Evolutionary conservation across 2,797 vertebrate genomes (phyloP).

Genomic region (Labroides dimidiatus): DNA sequence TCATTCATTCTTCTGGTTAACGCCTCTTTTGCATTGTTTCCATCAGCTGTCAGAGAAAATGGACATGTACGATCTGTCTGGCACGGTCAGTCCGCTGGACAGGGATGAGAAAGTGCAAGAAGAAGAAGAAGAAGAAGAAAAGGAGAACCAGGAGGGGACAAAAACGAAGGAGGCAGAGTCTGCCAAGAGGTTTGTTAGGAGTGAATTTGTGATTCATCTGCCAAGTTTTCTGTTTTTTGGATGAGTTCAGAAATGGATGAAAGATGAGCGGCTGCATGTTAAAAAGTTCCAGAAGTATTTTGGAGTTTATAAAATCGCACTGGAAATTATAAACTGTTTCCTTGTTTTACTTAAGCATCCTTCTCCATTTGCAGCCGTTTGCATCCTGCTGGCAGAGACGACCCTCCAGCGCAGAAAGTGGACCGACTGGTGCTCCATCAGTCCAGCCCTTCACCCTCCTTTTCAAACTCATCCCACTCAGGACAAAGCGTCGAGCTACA

Average conservation of each 20-base stretch:
- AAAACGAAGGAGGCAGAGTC: slow-evolving; percentile 40
- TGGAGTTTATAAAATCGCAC: not conserved
- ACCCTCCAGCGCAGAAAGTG: slow-evolving; percentile 28
- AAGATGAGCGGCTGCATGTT: too few species aligned
- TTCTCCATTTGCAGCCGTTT: slow-evolving; percentile 27
- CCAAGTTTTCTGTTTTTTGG: too few species aligned
- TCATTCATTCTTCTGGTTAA: not conserved
- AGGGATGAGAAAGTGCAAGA: slow-evolving; percentile 42
- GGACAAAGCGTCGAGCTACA: slow-evolving; percentile 20
- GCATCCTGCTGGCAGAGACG: slow-evolving; percentile 17
- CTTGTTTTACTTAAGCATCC: not conserved
- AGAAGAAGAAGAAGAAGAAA: slow-evolving; percentile 27
- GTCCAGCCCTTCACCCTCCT: slow-evolving; percentile 51
- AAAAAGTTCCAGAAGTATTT: too few species aligned
- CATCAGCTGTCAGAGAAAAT: slow-evolving; percentile 71
- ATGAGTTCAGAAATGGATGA: too few species aligned
- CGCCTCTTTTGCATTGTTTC: slow-evolving; percentile 16
- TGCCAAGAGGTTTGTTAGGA: slow-evolving; percentile 57
- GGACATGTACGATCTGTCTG: slow-evolving; percentile 68
- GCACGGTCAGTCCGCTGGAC: slow-evolving; percentile 55
- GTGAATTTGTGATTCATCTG: too few species aligned
- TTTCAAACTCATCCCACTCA: slow-evolving; percentile 52
- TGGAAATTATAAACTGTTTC: not conserved
- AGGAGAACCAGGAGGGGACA: slow-evolving; percentile 18
- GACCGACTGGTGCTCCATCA: slow-evolving; percentile 69